These are phyloP conservation scores for Digitonthophagus gazella DNA, from an alignment of 2,888 invertebrate species.

Conservation along the genomic window DNA sequence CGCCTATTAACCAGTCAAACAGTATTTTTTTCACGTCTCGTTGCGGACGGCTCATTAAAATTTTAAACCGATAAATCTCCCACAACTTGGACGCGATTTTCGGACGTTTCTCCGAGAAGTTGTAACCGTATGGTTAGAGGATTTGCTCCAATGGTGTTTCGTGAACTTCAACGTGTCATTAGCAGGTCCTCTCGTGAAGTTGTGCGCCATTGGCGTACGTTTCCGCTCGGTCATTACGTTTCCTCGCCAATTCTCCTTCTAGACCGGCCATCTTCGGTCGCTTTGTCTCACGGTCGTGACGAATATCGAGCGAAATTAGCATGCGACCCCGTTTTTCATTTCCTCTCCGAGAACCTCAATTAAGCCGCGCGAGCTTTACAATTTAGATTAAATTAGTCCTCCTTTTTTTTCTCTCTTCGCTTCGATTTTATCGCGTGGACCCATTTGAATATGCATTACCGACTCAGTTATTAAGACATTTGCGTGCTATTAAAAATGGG, in stretches of 20 bases:
- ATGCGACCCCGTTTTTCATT: not conserved
- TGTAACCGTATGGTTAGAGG: no score
- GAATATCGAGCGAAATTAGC: not conserved
- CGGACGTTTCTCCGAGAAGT: no score
- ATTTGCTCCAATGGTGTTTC: not conserved
- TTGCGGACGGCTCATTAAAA: not conserved
- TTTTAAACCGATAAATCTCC: not conserved
- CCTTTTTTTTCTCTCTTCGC: not conserved
- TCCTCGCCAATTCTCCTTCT: not conserved
- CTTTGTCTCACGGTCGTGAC: no score
- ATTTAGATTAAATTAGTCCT: not conserved
- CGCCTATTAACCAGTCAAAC: not conserved
- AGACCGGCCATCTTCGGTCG: not conserved
- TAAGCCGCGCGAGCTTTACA: not conserved
- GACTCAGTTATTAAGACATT: not conserved
- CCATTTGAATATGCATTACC: not conserved
- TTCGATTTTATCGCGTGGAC: not conserved
- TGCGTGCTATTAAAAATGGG: not conserved
- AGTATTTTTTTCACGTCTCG: not conserved
- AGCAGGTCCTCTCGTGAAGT: not conserved
- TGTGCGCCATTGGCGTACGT: not conserved
- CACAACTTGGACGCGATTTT: no score
- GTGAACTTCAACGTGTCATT: not conserved
- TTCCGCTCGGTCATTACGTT: not conserved
- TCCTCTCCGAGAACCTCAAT: not conserved